Percentiles rank a stretch among this genome's conserved stretches.
These are phyloP conservation scores for Cinclus mexicanus DNA, from an alignment of 2,113 vertebrate species.

Conservation along the genomic window DNA sequence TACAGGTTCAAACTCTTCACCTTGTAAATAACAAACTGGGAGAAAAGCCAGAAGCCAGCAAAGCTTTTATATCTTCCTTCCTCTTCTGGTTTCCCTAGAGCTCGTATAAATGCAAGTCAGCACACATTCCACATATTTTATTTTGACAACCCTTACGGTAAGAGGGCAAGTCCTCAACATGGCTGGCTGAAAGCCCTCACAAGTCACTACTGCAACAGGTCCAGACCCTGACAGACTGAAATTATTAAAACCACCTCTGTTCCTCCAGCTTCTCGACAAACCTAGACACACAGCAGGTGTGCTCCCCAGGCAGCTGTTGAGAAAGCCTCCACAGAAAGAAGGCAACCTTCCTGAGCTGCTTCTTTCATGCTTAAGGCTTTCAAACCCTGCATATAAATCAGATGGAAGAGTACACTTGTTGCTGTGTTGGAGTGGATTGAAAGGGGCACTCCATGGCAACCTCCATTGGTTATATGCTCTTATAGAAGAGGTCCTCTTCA, in stretches of 20 bases:
- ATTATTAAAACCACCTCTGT: not conserved
- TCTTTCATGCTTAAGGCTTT: not conserved
- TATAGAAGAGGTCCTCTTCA: not conserved
- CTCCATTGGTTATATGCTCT: not conserved
- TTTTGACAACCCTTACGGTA: not conserved
- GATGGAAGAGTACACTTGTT: not conserved
- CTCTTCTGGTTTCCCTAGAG: constrained; percentile 8
- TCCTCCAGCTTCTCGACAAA: not conserved
- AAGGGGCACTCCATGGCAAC: not conserved
- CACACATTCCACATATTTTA: not conserved
- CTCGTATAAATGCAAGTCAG: constrained; percentile 10
- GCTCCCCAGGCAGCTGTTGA: not conserved
- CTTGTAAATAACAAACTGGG: constrained; percentile 40
- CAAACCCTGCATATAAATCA: not conserved
- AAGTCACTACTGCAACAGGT: not conserved
- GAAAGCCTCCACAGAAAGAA: not conserved
- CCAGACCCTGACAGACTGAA: not conserved
- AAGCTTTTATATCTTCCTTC: constrained; percentile 35
- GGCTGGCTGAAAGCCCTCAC: not conserved
- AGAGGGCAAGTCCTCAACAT: not conserved
- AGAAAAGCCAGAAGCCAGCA: constrained; percentile 29
- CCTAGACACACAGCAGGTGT: not conserved
- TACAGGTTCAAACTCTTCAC: constrained; percentile 29
- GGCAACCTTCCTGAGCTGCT: not conserved
- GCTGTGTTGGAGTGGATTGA: not conserved